Conservation (phyloP, 2,888 invertebrate genomes). For the Oxyteleia sp. region DNA sequence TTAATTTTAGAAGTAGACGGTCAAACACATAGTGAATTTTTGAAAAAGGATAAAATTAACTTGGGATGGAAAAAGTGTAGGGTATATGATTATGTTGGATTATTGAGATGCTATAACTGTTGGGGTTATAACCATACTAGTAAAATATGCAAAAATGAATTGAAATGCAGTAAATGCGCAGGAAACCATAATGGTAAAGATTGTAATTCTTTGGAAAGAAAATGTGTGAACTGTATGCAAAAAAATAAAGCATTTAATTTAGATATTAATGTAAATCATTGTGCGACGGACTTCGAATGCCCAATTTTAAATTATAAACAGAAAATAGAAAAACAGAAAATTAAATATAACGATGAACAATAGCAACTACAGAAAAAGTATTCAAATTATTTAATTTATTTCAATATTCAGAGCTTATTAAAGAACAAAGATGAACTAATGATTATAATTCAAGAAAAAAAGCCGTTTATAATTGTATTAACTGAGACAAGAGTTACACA, state of each 20-base stretch:
- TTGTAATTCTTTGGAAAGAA: not conserved
- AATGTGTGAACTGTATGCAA: not conserved
- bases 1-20: no score
- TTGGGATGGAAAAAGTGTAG: no score
- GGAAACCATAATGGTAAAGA: no score
- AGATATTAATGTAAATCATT: not conserved
- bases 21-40: no score
- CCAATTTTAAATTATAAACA: not conserved
- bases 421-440: not conserved
- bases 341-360: not conserved
- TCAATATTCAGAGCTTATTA: not conserved
- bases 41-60: no score
- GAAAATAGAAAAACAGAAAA: not conserved
- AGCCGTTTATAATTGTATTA: not conserved
- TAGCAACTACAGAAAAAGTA: no score
- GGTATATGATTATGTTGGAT: no score
- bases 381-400: not conserved
- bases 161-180: no score
- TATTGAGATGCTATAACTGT: no score
- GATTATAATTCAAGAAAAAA: not conserved
- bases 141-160: no score
- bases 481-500: not conserved
- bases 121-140: no score
- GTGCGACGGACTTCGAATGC: not conserved
- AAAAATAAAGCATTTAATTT: not conserved